phyloP scores from a whole-genome alignment of 2,888 invertebrate genomes.

The Dendrolimus pini region DNA sequence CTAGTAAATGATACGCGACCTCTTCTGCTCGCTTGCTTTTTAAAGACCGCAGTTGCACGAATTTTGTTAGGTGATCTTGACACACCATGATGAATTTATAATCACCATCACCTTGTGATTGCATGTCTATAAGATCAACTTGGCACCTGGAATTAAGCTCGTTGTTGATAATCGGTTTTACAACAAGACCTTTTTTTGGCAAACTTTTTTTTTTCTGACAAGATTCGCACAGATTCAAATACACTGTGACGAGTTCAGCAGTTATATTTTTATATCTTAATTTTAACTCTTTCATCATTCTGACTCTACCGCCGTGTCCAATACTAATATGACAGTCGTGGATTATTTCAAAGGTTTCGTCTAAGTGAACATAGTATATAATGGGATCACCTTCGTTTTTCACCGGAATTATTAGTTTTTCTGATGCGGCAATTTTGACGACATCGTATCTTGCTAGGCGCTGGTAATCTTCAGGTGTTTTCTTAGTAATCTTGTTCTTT shows the following conservation, averaged over 20 bases:
- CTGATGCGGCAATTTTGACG: too few relatives aligned
- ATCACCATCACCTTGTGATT: slow-evolving; percentile 27
- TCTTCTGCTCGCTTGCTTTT: slow-evolving; percentile 31
- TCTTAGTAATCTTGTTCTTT: too few relatives aligned
- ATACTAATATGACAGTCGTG: not conserved
- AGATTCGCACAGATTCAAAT: slow-evolving; percentile 18
- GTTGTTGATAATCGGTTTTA: slow-evolving; percentile 19
- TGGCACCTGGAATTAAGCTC: slow-evolving; percentile 32
- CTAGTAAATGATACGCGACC: slow-evolving; percentile 32
- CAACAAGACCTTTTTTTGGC: slow-evolving; percentile 24
- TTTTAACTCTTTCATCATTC: not conserved
- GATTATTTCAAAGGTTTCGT: not conserved
- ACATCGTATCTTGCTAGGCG: too few relatives aligned
- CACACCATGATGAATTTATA: slow-evolving; percentile 40
- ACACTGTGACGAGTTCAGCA: not conserved
- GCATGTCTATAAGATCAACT: slow-evolving; percentile 40
- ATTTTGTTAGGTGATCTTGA: slow-evolving; percentile 46
- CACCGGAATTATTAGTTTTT: too few relatives aligned
- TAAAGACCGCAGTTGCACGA: slow-evolving; percentile 34
- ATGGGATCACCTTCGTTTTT: too few relatives aligned
- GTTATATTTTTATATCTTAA: not conserved
- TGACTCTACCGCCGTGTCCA: not conserved
- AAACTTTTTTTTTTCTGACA: slow-evolving; percentile 21
- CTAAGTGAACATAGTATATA: not conserved
- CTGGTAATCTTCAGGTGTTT: too few relatives aligned